Conservation (phyloP, 2,797 vertebrate genomes). For the Tarsius wallacei region DNA sequence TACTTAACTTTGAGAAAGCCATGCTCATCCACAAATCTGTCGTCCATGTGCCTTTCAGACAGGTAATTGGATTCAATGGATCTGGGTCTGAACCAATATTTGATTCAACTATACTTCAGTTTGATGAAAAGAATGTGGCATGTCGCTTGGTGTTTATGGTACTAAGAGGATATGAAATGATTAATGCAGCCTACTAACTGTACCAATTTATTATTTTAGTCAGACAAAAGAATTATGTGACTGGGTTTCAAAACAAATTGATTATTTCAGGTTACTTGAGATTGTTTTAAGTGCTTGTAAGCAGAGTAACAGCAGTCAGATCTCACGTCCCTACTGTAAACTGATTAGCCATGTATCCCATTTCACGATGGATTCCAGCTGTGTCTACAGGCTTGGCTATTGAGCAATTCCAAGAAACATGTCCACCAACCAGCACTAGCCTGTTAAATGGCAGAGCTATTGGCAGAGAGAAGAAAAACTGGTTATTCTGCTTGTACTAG, state of each 20-base stretch:
- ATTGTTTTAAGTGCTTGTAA: conserved; percentile 49
- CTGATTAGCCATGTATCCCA: conserved; percentile 54
- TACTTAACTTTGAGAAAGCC: conserved; percentile 4
- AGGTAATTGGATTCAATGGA: not conserved
- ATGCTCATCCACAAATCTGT: not conserved
- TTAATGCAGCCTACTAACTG: not conserved
- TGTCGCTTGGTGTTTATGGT: not conserved
- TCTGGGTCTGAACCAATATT: not conserved
- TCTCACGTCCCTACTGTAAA: conserved; percentile 15
- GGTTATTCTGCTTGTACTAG: not conserved
- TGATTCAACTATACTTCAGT: conserved; percentile 46
- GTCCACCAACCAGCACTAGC: not conserved
- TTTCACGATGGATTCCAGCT: conserved; percentile 63
- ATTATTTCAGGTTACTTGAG: conserved; percentile 74
- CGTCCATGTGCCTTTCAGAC: not conserved
- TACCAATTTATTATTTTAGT: conserved; percentile 48
- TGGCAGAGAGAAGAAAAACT: not conserved
- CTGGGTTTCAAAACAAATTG: conserved; percentile 63
- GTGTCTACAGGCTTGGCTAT: not conserved
- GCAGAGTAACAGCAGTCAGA: not conserved
- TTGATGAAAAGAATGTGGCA: not conserved
- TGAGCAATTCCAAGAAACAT: conserved; percentile 63
- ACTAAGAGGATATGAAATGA: not conserved
- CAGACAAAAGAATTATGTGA: conserved; percentile 54
- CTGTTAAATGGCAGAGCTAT: not conserved